Evolutionary conservation across 2,888 invertebrate genomes (phyloP).

Genomic region (Buathra laborator): DNA sequence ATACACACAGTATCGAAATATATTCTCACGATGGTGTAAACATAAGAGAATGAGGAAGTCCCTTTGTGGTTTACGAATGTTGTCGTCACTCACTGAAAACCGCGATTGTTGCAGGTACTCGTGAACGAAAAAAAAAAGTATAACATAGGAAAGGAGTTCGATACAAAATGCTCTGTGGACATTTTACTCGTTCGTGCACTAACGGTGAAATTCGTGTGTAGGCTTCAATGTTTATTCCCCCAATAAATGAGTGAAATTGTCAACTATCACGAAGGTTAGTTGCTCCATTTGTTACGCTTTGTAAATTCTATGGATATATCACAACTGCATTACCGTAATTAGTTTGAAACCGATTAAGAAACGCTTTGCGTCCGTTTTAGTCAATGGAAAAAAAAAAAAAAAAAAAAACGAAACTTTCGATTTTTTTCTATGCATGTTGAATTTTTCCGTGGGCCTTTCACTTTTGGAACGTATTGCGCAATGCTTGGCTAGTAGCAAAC

Average conservation of each 20-base stretch:
- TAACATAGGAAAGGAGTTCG: not conserved
- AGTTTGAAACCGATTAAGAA: not conserved
- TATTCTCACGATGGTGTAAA: not conserved
- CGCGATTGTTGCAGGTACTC: not conserved
- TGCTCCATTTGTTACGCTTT: not conserved
- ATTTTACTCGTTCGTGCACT: slow-evolving; percentile 4
- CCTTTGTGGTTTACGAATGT: not conserved
- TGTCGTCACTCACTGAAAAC: not conserved
- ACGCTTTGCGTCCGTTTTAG: too few species aligned
- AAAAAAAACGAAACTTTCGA: not conserved
- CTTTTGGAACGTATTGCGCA: not conserved
- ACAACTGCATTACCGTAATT: not conserved
- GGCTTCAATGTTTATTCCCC: not conserved
- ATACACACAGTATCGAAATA: not conserved
- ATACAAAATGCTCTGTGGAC: not conserved
- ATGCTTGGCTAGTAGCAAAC: not conserved
- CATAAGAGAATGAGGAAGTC: not conserved
- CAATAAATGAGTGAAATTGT: not conserved
- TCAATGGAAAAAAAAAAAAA: not conserved
- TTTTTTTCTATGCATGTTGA: not conserved
- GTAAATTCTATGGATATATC: not conserved
- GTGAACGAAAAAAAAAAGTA: not conserved
- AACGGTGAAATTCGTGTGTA: not conserved
- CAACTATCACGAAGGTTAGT: slow-evolving; percentile 32
- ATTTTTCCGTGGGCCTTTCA: not conserved